phyloP scores from a whole-genome alignment of 2,797 vertebrate genomes.

The Arctocebus calabarensis region DNA sequence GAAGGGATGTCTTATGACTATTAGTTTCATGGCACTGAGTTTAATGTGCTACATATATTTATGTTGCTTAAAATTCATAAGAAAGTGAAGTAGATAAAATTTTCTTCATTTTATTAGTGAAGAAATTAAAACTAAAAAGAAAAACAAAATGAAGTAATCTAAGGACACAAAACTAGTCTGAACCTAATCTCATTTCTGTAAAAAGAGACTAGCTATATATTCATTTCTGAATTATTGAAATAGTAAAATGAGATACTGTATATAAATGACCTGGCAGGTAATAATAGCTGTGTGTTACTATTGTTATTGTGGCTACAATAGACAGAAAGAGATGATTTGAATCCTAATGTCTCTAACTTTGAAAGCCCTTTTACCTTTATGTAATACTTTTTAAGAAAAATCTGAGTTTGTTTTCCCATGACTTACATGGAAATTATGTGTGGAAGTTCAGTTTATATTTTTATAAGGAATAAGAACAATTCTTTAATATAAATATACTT shows the following conservation, averaged over 20 bases:
- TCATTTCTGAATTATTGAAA: neutral
- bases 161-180: neutral
- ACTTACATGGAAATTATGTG: neutral
- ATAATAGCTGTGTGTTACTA: neutral
- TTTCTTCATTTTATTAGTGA: neutral
- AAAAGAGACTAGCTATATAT: neutral
- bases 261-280: neutral
- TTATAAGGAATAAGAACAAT: neutral
- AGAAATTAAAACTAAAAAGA: neutral
- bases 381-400: constrained; percentile 34
- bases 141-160: neutral
- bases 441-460: neutral
- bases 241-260: neutral
- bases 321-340: neutral
- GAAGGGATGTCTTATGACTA: neutral
- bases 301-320: neutral
- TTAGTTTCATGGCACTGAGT: neutral
- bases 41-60: neutral
- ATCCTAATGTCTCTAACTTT: neutral
- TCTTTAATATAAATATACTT: neutral
- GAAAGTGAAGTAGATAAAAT: neutral
- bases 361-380: neutral
- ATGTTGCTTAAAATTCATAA: neutral
- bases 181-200: neutral
- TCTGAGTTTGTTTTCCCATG: neutral